Evolutionary conservation across 1,140 invertebrate genomes (phyloP).

Genomic region (Drosophila lini): DNA sequence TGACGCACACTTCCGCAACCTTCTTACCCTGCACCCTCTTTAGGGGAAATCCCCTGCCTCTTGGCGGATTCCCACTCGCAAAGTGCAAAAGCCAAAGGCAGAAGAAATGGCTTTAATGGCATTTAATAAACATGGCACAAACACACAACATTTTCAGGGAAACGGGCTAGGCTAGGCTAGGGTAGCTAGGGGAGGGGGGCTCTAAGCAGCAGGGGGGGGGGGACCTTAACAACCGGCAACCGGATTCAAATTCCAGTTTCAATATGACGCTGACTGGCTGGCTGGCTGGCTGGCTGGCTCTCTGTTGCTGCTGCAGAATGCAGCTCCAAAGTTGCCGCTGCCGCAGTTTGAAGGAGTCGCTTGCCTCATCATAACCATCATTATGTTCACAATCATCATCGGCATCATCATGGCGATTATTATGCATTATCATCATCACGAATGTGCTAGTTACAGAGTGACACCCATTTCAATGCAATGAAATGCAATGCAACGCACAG

Average conservation of each 20-base stretch:
- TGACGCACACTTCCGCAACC: conserved; percentile 38
- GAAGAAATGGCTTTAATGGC: conserved; percentile 72
- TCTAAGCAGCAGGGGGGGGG: not conserved
- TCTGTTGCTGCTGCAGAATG: conserved; percentile 20
- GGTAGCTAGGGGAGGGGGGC: not conserved
- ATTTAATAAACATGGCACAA: conserved; percentile 72
- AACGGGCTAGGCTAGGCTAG: not conserved
- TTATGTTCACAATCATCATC: conserved; percentile 4
- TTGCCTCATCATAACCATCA: conserved; percentile 40
- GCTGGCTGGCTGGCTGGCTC: conserved; percentile 18
- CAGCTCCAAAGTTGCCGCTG: conserved; percentile 34
- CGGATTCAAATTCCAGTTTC: conserved; percentile 75
- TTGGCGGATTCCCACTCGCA: conserved; percentile 1
- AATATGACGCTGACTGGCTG: conserved; percentile 39
- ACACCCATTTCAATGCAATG: conserved; percentile 62
- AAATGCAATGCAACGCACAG: conserved; percentile 32
- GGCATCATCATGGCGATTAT: conserved; percentile 29
- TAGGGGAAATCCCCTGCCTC: not conserved
- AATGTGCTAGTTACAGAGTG: conserved; percentile 72
- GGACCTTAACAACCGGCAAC: conserved; percentile 42
- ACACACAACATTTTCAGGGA: conserved; percentile 42
- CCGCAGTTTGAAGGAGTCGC: conserved; percentile 33
- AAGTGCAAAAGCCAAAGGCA: conserved; percentile 55
- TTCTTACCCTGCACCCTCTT: not conserved
- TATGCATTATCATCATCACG: conserved; percentile 51